Base-by-base conservation (phyloP, 2,113 vertebrate species). In the Solea solea region DNA sequence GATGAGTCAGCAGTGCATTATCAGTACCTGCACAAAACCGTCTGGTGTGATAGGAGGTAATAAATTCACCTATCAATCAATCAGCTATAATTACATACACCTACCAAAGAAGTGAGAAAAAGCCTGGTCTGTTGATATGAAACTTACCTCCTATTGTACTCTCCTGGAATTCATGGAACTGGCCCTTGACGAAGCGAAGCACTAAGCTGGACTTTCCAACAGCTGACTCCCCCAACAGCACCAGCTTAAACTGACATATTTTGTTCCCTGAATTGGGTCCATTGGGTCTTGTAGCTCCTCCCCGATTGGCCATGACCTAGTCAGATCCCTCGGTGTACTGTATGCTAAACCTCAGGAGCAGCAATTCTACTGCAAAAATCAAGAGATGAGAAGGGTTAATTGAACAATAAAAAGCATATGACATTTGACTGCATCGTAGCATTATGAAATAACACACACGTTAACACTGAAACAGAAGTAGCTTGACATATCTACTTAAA, bases 261-360 rank as follows among this genome's bases (percentile, higher is more conserved):
- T 89, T 90, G 67, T 85, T 87, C 53, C 86, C 89, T 50, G 87
- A 93, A 80, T 97, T 97, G 78, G 89, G 83, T 74, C 90, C 90
- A 55, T 90, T 91, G 82, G 90, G 90, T 86, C 97, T 95, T 77
- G 96, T 95, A 90, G 96, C 96, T 90, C 96, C 92, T 88, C 96
- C 94, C 92, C 96, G 95, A 94, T 94, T 99, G 94, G 97, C 97
- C 98, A 99, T 99, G 90, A 97, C 97, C 94, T 86, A 93, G 52
- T 87, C 85, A 81, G 93, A 91, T 86, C 82, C 92, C 92, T 74
- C 81, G 93, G 92, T 94, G 92, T 91, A 92, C 92, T 92, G 87
- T 78, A 90, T 66, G 80, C 84, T 72, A 74, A 83, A 74, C 72
- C 70, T 83, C 83, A 84, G 82, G 71, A 72, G 87, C 74, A 74